Base-by-base conservation (phyloP, 2,797 vertebrate genomes). In the Gallinago nigripennis region DNA sequence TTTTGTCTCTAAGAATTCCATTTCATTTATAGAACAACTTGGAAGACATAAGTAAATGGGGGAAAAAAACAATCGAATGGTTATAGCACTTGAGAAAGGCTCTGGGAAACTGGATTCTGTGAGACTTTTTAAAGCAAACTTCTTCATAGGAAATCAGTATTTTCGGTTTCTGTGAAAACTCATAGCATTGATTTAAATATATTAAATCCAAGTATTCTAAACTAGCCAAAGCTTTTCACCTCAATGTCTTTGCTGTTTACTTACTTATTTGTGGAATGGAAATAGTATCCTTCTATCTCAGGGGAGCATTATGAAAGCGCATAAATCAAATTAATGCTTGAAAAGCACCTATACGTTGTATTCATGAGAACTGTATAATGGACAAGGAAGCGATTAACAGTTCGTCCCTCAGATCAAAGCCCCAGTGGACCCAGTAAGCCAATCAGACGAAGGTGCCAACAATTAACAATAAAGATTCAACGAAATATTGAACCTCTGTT, bases 391-490 rank as follows among this genome's bases (percentile, higher is more conserved):
- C 66, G 79, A 89, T 94, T 78, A 94, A 90, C 78, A 48, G 64
- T 14, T 68, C 85, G 61, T 70, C 81, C 61, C 71, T 80, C 73
- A 58, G 8, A 65, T 63, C 64, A 88, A 33, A 91, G 60, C 57
- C 88, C 70, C 7, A 30, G 53, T 8, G 39, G 56, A 80, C 13
- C 25, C 61, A 79, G 71, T 8, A 11, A 89, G 48, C 46, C 88
- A 84, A 60, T 65, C 77, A 89, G 78, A 69, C 0, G 3, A 87
- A 43, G 25, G 30, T 31, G 54, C 54, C 54, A 83, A 69, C 57
- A 81, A 88, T 93, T 92, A 95, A 91, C 82, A 72, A 48, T n/a
- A 72, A 76, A 63, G 66, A 92, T 86, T 92, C 90, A 86, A 90
- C 64, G 78, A 92, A 90, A 82, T 94, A 95, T 65, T 90, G 91